These are phyloP conservation scores for Crotalus helleri DNA, from an alignment of 2,113 vertebrate species.

Conservation along the genomic window DNA sequence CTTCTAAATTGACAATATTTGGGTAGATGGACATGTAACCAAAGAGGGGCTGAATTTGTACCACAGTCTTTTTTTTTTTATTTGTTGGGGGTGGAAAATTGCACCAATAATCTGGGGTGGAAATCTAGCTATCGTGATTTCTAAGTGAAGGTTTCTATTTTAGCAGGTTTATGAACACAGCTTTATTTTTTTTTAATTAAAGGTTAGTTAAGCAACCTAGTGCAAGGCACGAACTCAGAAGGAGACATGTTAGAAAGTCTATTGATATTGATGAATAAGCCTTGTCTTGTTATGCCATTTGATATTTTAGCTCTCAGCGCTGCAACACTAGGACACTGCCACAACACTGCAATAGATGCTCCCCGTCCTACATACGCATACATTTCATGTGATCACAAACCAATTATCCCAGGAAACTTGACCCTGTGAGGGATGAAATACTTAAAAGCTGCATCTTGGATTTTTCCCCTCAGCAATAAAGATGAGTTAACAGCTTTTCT, in stretches of 20 bases:
- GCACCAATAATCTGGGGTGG: background rate
- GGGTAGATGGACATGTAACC: background rate
- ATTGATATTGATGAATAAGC: background rate
- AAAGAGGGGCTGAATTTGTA: background rate
- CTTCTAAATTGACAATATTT: background rate
- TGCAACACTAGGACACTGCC: too few species aligned
- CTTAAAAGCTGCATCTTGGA: constrained; percentile 35
- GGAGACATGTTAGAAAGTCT: background rate
- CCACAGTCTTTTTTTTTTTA: background rate
- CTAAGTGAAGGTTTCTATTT: background rate
- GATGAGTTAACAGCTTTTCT: constrained; percentile 52
- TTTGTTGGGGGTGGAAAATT: background rate
- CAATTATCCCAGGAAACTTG: constrained; percentile 27
- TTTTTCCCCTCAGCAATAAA: constrained; percentile 44
- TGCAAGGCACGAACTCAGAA: background rate
- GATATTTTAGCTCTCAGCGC: background rate
- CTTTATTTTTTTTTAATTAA: background rate
- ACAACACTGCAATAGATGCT: background rate
- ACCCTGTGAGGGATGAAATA: constrained; percentile 42
- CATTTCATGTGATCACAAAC: constrained; percentile 22
- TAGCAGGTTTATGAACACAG: background rate
- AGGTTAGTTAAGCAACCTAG: background rate
- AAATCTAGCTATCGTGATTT: background rate
- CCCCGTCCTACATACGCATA: background rate
- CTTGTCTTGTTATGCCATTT: background rate